Conservation (phyloP, 2,797 vertebrate species). For the Amphiprion clarkii region DNA sequence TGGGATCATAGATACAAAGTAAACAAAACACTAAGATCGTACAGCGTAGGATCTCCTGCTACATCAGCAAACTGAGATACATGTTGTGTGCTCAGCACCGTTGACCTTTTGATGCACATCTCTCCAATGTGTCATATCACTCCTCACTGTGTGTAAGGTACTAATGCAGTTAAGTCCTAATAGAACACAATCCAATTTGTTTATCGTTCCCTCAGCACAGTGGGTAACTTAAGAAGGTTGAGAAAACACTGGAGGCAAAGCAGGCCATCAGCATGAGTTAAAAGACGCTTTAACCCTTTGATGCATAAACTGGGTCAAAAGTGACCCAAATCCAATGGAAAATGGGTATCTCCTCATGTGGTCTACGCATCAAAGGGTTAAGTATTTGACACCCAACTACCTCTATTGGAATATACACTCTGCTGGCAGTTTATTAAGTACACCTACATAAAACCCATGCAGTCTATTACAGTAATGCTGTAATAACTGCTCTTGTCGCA, state of each 20-base stretch:
- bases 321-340: too few species aligned
- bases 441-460: neutral
- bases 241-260: constrained; percentile 3
- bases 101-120: constrained; percentile 63
- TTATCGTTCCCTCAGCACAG: constrained; percentile 26
- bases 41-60: constrained; percentile 53
- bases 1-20: constrained; percentile 75
- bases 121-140: constrained; percentile 25
- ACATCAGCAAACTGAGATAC: constrained; percentile 47
- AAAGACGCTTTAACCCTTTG: neutral
- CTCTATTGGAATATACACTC: neutral
- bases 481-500: neutral
- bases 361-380: too few species aligned
- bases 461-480: neutral
- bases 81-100: constrained; percentile 31
- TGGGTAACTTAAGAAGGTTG: constrained; percentile 36
- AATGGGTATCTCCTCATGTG: too few species aligned
- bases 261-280: constrained; percentile 3
- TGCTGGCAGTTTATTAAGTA: neutral
- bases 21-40: constrained; percentile 72
- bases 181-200: constrained; percentile 45
- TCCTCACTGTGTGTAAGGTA: constrained; percentile 25
- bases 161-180: constrained; percentile 39
- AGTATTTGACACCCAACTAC: constrained; percentile 5
- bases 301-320: too few species aligned